phyloP scores from a whole-genome alignment of 2,888 invertebrate species.

The Erannis defoliaria region DNA sequence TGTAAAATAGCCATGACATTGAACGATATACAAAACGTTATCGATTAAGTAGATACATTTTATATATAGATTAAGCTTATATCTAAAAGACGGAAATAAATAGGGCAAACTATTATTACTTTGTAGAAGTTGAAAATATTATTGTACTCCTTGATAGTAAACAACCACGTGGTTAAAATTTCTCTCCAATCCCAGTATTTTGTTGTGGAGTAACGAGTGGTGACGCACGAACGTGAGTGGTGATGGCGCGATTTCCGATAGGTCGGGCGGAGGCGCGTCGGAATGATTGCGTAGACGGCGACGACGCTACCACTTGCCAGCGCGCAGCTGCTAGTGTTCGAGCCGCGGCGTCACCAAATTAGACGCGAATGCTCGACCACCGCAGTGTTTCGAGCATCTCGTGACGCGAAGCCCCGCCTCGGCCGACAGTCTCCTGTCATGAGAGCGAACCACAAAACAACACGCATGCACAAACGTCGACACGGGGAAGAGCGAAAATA shows the following conservation, averaged over 20 bases:
- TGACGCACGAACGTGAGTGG: constrained; percentile 52
- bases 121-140: constrained; percentile 41
- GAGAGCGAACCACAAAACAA: constrained; percentile 66
- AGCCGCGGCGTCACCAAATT: constrained; percentile 79
- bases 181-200: constrained; percentile 48
- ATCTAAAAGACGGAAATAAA: constrained; percentile 20
- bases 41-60: constrained; percentile 4
- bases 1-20: constrained; percentile 22
- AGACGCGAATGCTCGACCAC: constrained; percentile 69
- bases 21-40: constrained; percentile 41
- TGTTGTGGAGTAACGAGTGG: constrained; percentile 45
- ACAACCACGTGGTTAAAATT: constrained; percentile 50
- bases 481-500: constrained; percentile 62
- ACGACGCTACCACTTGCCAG: constrained; percentile 41
- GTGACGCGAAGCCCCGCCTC: constrained; percentile 79
- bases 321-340: constrained; percentile 36
- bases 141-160: constrained; percentile 56
- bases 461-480: constrained; percentile 55
- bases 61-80: constrained; percentile 24
- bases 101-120: constrained; percentile 28
- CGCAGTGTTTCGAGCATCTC: constrained; percentile 61
- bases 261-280: constrained; percentile 53
- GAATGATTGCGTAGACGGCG: constrained; percentile 57
- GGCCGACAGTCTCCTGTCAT: constrained; percentile 51
- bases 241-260: constrained; percentile 42